Base-by-base conservation (phyloP, 2,888 invertebrate species). In the Flexamia atlantica region DNA sequence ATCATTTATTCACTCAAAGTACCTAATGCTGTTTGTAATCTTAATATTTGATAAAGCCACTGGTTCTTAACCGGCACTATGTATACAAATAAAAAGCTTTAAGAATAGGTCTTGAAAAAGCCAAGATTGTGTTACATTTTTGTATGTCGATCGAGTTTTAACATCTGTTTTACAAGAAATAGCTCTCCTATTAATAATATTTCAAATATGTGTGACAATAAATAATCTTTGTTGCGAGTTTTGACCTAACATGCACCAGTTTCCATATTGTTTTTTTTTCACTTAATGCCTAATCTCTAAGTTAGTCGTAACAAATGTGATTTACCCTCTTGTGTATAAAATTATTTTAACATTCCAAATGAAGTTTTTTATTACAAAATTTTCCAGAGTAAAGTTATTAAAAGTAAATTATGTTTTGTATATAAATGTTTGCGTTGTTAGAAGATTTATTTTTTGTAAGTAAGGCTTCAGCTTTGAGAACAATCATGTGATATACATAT, bases 391-490 rank as follows among this genome's bases (percentile, higher is more conserved):
- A 79, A 79, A 32, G 20, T 57, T 79, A 50, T n/a, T 40, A n/a
- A 53, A 28, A 50, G 28, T 76, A 50, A 79, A 20, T 25, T 79
- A 53, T 53, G 79, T 79, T 79, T 79, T 79, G 79, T 79, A 79
- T 57, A 79, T 79, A 79, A 53, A 32, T 30, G 57, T 32, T 57
- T 79, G 79, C 36, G 79, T 79, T 57, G 57, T 79, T 79, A 79
- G 79, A 79, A 32, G 79, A 79, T 79, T 79, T 79, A 79, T 79
- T 79, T 79, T 79, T 79, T 53, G 50, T 79, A 79, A 53, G 57
- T 79, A 50, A 57, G 57, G 79, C 79, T 79, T 79, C 79, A 79
- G 79, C 79, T 79, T 79, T 79, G 30, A 36, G 57, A 79, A 46
- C 42, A 76, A 76, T 76, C 57, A 79, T 79, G 79, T 79, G 79